phyloP scores from a whole-genome alignment of 2,113 vertebrate species.

The Thalassarche chlororhynchos region DNA sequence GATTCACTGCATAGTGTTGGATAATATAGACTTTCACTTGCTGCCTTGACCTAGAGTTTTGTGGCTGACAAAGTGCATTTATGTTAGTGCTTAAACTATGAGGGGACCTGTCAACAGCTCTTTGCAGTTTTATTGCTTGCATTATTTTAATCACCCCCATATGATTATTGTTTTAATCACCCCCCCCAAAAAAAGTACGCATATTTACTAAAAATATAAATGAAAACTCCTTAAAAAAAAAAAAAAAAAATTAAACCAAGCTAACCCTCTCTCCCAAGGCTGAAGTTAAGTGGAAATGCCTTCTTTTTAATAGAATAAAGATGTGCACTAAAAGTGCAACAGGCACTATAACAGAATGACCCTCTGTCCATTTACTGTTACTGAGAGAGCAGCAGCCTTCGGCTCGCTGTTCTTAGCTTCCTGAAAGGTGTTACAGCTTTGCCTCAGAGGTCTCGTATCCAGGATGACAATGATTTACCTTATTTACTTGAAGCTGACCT shows the following conservation, averaged over 20 bases:
- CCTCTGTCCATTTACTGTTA: slow-evolving; percentile 5
- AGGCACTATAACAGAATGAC: background rate
- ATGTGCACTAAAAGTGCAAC: background rate
- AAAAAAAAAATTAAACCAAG: background rate
- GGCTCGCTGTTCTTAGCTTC: slow-evolving; percentile 52
- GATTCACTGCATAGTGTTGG: background rate
- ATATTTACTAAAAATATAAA: background rate
- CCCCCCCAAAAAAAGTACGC: background rate
- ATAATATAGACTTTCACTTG: background rate
- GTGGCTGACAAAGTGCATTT: background rate
- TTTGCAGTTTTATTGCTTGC: background rate
- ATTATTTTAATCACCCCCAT: background rate
- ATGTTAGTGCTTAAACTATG: background rate
- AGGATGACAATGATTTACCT: slow-evolving; percentile 65
- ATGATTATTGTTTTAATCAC: too few relatives aligned
- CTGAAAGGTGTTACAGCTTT: slow-evolving; percentile 70
- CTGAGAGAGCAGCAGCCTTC: slow-evolving; percentile 20
- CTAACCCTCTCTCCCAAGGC: background rate
- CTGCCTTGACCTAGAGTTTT: background rate
- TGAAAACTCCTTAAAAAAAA: background rate
- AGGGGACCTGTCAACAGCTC: background rate
- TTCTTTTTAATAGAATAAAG: slow-evolving; percentile 31
- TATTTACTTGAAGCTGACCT: slow-evolving; percentile 66
- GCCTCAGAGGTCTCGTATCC: slow-evolving; percentile 67
- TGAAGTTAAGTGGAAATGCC: background rate